These are phyloP conservation scores for Temnothorax curvispinosus DNA, from an alignment of 1,140 invertebrate genomes.

Conservation along the genomic window DNA sequence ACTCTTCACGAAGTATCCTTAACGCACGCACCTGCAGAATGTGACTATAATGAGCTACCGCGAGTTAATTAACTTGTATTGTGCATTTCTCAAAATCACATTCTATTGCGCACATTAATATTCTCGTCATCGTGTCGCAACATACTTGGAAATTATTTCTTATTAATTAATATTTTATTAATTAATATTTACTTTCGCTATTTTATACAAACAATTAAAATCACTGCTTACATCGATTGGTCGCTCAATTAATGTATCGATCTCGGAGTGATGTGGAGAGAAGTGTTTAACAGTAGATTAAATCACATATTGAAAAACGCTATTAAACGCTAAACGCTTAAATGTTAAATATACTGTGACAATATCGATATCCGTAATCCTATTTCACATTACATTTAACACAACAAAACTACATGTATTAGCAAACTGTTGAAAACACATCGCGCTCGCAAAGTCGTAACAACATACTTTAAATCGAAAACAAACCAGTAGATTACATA, in stretches of 20 bases:
- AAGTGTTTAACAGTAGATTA: constrained; percentile 13
- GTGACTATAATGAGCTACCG: constrained; percentile 23
- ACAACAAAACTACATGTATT: not conserved
- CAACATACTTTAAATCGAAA: not conserved
- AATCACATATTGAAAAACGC: not conserved
- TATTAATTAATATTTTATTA: not conserved
- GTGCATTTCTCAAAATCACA: constrained; percentile 34
- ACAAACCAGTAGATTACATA: not conserved
- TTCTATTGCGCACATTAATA: constrained; percentile 10
- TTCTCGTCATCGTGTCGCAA: not conserved
- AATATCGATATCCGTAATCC: not conserved
- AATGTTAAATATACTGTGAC: constrained; percentile 2
- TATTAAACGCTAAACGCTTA: no score
- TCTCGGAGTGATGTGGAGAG: not conserved
- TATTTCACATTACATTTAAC: constrained; percentile 26
- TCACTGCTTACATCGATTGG: not conserved
- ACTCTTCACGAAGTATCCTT: constrained; percentile 22
- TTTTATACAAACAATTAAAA: constrained; percentile 12
- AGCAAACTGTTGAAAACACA: not conserved
- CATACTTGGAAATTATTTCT: not conserved
- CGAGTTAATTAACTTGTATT: constrained; percentile 51
- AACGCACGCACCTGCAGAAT: not conserved
- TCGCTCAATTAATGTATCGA: not conserved
- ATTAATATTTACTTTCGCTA: not conserved
- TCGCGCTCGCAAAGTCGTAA: not conserved